Base-by-base conservation (phyloP, 2,113 vertebrate species). In the Oceanodroma tethys region DNA sequence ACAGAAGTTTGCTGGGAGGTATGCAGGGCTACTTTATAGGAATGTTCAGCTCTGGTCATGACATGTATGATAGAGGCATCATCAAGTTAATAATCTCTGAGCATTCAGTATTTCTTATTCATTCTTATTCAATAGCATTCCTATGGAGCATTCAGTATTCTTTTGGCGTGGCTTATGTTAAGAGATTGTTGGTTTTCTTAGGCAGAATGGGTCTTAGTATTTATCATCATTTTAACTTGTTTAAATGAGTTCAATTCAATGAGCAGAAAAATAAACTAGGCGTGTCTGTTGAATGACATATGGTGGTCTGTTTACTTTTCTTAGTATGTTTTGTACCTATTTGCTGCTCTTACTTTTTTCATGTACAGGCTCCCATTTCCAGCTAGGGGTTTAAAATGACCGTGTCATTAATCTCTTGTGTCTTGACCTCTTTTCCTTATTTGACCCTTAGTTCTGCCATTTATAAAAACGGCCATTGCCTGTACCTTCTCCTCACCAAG, bases 21-120 rank as follows among this genome's bases (percentile, higher is more conserved):
- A 59, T 0, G 2, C 12, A 17, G 34, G 32, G 45, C 59, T 90
- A 56, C 56, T 58, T 62, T 71, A 13, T 25, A 74, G 50, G 68
- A 71, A 56, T 78, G 56, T 48, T 92, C 70, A 90, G 74, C 58
- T 90, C 18, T 78, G 68, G 47, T 74, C 43, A 73, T 79, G 75
- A 29, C 82, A 81, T 71, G 72, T 83, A 74, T 88, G 88, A 91
- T 27, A 66, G 68, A 86, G 63, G 52, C 91, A 86, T 85, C 81
- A 82, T 42, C 67, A 82, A 82, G 90, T 95, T 82, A 88, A 90
- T 87, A 75, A 92, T 88, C 65, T 96, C 65, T 86, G 84, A 60
- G 58, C 53, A 82, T 93, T 95, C 66, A 94, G 7, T 94, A 90
- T 90, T 96, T 93, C 76, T 81, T 93, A 96, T 86, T 92, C 86